Evolutionary conservation across 2,113 vertebrate genomes (phyloP).

Genomic region (Neopipo cinnamomea): DNA sequence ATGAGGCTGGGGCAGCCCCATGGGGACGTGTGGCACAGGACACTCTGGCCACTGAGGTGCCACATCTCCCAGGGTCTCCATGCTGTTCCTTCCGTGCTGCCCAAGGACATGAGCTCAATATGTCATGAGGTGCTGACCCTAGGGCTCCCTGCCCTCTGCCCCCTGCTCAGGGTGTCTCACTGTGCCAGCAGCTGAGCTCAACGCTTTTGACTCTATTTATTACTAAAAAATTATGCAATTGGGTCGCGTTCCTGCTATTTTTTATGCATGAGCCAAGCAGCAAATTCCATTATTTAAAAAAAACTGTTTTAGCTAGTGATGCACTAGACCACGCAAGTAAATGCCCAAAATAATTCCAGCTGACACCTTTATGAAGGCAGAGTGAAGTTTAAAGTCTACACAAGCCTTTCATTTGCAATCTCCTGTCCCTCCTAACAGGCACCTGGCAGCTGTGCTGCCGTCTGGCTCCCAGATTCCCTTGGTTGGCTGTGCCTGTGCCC

Average conservation of each 20-base stretch:
- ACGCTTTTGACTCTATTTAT: slow-evolving; percentile 55
- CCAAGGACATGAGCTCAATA: not conserved
- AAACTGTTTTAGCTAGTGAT: slow-evolving; percentile 58
- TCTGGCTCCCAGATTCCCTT: not conserved
- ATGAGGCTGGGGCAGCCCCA: rapidly evolving
- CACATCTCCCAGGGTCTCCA: not conserved
- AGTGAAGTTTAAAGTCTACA: slow-evolving; percentile 41
- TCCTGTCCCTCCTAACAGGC: not conserved
- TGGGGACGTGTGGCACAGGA: rapidly evolving
- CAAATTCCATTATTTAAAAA: slow-evolving; percentile 65
- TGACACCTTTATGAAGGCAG: slow-evolving; percentile 62
- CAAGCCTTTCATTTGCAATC: slow-evolving; percentile 28
- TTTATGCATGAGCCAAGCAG: slow-evolving; percentile 63
- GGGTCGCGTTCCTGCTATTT: slow-evolving; percentile 56
- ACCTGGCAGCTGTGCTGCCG: not conserved
- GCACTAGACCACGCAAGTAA: slow-evolving; percentile 62
- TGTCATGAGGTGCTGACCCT: not conserved
- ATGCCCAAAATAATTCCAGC: slow-evolving; percentile 65
- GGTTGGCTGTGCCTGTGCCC: not conserved
- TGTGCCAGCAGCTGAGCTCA: slow-evolving; percentile 38
- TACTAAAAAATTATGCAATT: slow-evolving; percentile 67
- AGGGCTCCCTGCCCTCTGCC: not conserved
- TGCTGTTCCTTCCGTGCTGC: rapidly evolving
- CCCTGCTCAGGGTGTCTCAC: not conserved
- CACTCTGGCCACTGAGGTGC: not conserved